Evolutionary conservation across 2,797 vertebrate genomes (phyloP), one percentile per base, ranked within the genome.

Genomic region (Acipenser oxyrinchus): DNA sequence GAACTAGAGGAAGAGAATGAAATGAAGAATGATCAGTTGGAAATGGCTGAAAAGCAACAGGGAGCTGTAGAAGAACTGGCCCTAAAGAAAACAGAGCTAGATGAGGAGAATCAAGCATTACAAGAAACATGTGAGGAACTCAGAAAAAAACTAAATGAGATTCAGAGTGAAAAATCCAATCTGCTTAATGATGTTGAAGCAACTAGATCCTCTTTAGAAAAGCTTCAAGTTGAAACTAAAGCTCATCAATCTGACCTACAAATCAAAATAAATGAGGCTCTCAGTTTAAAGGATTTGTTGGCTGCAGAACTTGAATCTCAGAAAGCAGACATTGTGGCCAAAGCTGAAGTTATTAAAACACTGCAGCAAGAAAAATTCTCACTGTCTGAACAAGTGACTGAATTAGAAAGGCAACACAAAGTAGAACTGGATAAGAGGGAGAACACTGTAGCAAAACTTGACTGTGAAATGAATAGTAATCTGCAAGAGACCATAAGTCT

Each of bases 1-100:
- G 79, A 88, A 59, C 74, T 93, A 2, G 82, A 92, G 65, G 81
- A 77, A 13, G 83, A 90, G 78, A 88, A 81, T 67, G 77, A 81
- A 69, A 78, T 89, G 7, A 84, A 68, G 65, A 58, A 18, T 8
- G 80, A 89, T 53, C 75, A 87, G 18, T 65, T 71, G 9, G 76
- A 77, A 5, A 76, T 74, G 15, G 77, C 83, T 67, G 80, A 79
- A 37, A 77, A 81, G 3, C 76, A 87, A 62, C 76, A 73, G 67
- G 60, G 8, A 64, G 71, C 6, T 0, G 74, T 77, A 57, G 48
- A 15, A 2, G 76, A 90, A 49, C 68, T 89, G 55, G 79, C 76
- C 6, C 51, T 76, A 4, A 77, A 78, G 76, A 92, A 90, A 59
- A 78, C 71, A 51, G 78, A 82, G 5, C 73, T 91, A 10, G 79